phyloP scores from a whole-genome alignment of 2,888 invertebrate species.

The Coremacera marginata region DNA sequence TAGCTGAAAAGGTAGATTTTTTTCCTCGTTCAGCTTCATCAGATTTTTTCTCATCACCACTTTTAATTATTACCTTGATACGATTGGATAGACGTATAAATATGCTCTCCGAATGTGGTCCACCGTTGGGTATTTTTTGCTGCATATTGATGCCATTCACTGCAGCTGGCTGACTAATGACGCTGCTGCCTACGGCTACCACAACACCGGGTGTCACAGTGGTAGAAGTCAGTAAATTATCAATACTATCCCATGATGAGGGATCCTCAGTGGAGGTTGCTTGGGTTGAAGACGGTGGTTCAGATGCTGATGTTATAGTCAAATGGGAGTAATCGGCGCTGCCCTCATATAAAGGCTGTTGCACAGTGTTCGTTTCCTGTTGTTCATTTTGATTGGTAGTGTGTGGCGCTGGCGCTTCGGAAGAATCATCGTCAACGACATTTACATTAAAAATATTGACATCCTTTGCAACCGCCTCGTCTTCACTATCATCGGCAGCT shows the following conservation, averaged over 20 bases:
- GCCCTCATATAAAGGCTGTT: slow-evolving; percentile 1
- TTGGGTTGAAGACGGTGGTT: slow-evolving; percentile 19
- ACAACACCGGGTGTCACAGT: slow-evolving; percentile 53
- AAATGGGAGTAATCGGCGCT: slow-evolving; percentile 13
- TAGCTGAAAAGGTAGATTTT: neutral
- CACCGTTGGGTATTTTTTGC: slow-evolving; percentile 60
- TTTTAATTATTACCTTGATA: slow-evolving; percentile 81
- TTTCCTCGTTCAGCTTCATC: neutral
- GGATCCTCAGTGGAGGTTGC: slow-evolving; percentile 50
- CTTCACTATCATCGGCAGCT: slow-evolving; percentile 23
- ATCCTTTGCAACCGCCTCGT: slow-evolving; percentile 45
- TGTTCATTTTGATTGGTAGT: slow-evolving; percentile 8
- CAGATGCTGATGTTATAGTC: slow-evolving; percentile 29
- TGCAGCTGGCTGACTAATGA: slow-evolving; percentile 48
- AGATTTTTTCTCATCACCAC: neutral
- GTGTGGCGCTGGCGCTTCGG: slow-evolving; percentile 34
- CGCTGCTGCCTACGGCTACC: slow-evolving; percentile 17
- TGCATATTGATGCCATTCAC: slow-evolving; percentile 53
- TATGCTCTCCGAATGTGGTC: slow-evolving; percentile 89
- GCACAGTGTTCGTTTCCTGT: slow-evolving; percentile 7
- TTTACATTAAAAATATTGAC: slow-evolving; percentile 61
- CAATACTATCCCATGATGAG: slow-evolving; percentile 64
- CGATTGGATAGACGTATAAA: slow-evolving; percentile 95
- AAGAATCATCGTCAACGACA: slow-evolving; percentile 44
- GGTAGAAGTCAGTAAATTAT: slow-evolving; percentile 60